Conservation (phyloP, 2,113 vertebrate species). For the Pseudois nayaur region DNA sequence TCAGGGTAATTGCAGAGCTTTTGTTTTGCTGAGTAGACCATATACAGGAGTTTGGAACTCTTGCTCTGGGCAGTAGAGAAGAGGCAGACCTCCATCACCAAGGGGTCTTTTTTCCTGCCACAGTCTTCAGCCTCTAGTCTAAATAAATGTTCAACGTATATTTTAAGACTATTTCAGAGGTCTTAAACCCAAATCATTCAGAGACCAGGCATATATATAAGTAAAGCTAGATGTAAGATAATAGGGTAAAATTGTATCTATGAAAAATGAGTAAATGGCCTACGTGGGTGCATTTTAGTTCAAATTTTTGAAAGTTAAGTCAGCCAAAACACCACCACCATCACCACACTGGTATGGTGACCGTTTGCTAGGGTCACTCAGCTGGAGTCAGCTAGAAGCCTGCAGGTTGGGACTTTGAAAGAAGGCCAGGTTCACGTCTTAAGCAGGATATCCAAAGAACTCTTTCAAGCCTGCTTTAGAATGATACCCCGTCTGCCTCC, state of each 20-base stretch:
- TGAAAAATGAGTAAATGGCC: not conserved
- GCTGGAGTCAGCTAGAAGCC: not conserved
- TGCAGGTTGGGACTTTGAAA: not conserved
- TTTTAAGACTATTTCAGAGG: not conserved
- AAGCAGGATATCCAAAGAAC: not conserved
- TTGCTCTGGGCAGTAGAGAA: not conserved
- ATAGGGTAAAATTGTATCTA: not conserved
- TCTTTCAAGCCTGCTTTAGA: not conserved
- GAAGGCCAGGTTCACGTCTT: not conserved
- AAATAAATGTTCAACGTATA: not conserved
- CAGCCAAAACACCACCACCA: not conserved
- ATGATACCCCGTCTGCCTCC: not conserved
- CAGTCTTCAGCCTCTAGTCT: not conserved
- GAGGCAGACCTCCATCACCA: not conserved
- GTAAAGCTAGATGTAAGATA: not conserved
- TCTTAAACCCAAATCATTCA: not conserved
- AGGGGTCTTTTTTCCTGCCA: not conserved
- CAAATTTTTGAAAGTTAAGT: not conserved
- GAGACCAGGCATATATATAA: not conserved
- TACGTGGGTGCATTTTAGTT: not conserved
- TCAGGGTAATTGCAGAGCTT: not conserved
- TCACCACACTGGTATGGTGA: not conserved
- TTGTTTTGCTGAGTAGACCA: not conserved
- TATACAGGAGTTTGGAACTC: not conserved
- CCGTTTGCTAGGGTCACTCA: not conserved